Percentiles rank a stretch among this genome's conserved stretches.
Conservation (phyloP, 2,888 invertebrate genomes). For the Gastrophysa polygoni region DNA sequence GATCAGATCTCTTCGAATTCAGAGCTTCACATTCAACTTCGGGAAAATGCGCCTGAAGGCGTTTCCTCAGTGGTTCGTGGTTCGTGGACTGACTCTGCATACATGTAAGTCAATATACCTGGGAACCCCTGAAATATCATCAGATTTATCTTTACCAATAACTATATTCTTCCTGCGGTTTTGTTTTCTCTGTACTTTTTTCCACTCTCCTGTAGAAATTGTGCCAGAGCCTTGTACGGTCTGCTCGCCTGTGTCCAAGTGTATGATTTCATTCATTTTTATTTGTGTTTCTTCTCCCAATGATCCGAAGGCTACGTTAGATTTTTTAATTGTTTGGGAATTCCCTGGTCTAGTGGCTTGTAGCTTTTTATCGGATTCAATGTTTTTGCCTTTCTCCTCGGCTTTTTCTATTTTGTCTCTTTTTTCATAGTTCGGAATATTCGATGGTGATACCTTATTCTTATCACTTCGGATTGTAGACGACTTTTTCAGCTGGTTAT, state of each 20-base stretch:
- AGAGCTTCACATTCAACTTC: background rate
- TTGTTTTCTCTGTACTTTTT: background rate
- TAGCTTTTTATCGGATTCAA: background rate
- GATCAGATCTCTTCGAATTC: conserved; percentile 3
- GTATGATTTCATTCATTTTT: conserved; percentile 2
- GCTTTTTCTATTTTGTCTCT: background rate
- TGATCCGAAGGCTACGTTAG: background rate
- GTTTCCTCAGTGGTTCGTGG: background rate
- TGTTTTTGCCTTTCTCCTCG: background rate
- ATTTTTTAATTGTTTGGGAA: background rate
- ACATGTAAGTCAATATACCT: background rate
- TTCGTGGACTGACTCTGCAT: conserved; percentile 5
- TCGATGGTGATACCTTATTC: background rate
- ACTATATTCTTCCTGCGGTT: background rate
- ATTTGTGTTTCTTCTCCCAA: background rate
- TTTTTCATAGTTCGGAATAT: no score
- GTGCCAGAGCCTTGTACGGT: background rate
- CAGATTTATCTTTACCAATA: conserved; percentile 5
- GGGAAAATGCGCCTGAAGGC: background rate
- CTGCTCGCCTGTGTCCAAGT: background rate
- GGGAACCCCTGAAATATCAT: no score
- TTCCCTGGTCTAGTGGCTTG: background rate
- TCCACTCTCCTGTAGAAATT: background rate
- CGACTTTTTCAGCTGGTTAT: background rate
- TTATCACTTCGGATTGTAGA: background rate